Evolutionary conservation across 2,888 invertebrate genomes (phyloP).

Genomic region (Tenthredo amoena): DNA sequence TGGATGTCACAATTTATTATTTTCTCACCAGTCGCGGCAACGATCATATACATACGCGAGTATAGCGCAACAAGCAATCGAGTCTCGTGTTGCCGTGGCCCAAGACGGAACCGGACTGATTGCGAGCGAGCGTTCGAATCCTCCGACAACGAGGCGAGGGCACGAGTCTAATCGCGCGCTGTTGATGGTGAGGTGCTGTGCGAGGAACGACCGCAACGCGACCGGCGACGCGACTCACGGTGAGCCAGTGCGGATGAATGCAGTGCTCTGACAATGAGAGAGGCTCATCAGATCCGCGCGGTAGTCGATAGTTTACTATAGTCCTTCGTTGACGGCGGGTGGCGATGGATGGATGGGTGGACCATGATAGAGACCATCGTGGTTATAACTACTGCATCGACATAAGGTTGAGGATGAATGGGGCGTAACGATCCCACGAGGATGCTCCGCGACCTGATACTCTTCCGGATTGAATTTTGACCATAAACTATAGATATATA

Average conservation of each 20-base stretch:
- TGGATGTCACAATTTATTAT: not conserved
- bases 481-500: not conserved
- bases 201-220: not conserved
- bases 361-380: not conserved
- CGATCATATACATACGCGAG: not conserved
- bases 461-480: not conserved
- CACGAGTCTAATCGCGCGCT: conserved; percentile 45
- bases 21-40: not conserved
- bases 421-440: conserved; percentile 9
- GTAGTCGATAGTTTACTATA: not conserved
- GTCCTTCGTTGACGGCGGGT: conserved; percentile 22
- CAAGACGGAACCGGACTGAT: conserved; percentile 49
- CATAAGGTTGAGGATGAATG: not conserved
- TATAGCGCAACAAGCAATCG: not conserved
- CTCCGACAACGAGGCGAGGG: conserved; percentile 14
- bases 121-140: conserved; percentile 39
- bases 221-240: not conserved
- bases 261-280: not conserved
- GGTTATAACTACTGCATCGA: not conserved
- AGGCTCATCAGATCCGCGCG: not conserved
- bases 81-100: conserved; percentile 42
- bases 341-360: not conserved
- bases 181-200: conserved; percentile 31
- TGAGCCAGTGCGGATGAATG: conserved; percentile 16
- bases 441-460: not conserved